phyloP scores from a whole-genome alignment of 2,888 invertebrate genomes.

The Nomada goodeniana region DNA sequence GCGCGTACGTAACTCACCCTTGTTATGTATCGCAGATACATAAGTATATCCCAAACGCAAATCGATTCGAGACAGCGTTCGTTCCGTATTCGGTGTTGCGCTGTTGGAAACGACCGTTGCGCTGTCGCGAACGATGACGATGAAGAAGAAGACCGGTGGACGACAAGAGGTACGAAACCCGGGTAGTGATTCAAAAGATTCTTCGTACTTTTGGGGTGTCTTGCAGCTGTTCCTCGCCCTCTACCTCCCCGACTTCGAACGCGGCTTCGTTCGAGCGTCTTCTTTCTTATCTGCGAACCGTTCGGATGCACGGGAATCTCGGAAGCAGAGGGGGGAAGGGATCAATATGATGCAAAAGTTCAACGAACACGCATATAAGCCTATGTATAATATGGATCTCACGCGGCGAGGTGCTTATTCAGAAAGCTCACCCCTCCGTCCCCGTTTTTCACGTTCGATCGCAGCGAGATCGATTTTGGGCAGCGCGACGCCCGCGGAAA shows the following conservation, averaged over 20 bases:
- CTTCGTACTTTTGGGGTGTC: slow-evolving; percentile 76
- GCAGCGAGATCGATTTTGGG: neutral
- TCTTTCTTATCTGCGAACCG: slow-evolving; percentile 47
- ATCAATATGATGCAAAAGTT: neutral
- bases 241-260: slow-evolving; percentile 45
- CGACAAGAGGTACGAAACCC: slow-evolving; percentile 60
- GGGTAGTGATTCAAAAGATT: slow-evolving; percentile 78
- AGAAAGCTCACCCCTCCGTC: neutral
- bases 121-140: slow-evolving; percentile 36
- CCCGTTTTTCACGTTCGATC: neutral
- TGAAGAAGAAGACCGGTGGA: slow-evolving; percentile 68
- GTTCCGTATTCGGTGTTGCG: neutral
- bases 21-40: no score
- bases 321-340: no score
- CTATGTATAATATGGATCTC: neutral
- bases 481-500: no score
- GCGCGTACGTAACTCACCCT: neutral
- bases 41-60: slow-evolving; percentile 25
- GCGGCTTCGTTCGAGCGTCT: slow-evolving; percentile 31
- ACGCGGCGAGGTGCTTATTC: neutral
- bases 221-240: slow-evolving; percentile 77
- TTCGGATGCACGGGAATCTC: slow-evolving; percentile 11
- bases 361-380: neutral
- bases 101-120: slow-evolving; percentile 67
- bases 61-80: slow-evolving; percentile 47